A percentile compares a stretch with the other conserved stretches of the same genome.
Conservation (phyloP, 2,797 vertebrate species). For the Petrocephalus schoutedeni region DNA sequence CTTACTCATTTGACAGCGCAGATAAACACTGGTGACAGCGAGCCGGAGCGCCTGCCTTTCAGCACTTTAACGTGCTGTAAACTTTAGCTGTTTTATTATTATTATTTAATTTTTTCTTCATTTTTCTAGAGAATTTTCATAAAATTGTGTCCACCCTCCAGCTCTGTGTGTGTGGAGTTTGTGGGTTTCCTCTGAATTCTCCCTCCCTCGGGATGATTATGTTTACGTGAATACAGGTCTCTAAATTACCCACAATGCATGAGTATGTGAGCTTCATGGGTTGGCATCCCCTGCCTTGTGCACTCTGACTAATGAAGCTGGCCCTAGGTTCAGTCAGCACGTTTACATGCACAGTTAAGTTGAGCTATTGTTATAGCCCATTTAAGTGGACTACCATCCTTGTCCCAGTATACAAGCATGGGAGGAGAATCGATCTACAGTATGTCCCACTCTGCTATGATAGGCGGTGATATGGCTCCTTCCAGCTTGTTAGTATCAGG, state of each 20-base stretch:
- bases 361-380: too few relatives aligned
- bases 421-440: too few relatives aligned
- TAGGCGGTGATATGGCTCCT: too few relatives aligned
- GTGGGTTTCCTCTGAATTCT: not conserved
- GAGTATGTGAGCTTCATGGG: not conserved
- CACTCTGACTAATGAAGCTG: not conserved
- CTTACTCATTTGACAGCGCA: not conserved
- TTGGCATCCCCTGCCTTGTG: not conserved
- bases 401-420: too few relatives aligned
- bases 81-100: not conserved
- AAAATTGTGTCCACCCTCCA: not conserved
- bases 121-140: not conserved
- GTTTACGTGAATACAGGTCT: not conserved
- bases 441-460: too few relatives aligned
- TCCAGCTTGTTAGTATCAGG: too few relatives aligned
- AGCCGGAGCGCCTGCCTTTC: not conserved
- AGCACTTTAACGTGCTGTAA: not conserved
- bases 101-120: not conserved
- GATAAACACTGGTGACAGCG: not conserved
- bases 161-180: not conserved
- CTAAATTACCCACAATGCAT: not conserved
- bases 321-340: not conserved
- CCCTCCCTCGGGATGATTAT: not conserved
- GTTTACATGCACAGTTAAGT: too few relatives aligned
- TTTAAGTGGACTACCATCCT: too few relatives aligned